Conservation (phyloP, 2,888 invertebrate genomes). For the Pristionchus fissidentatus region DNA sequence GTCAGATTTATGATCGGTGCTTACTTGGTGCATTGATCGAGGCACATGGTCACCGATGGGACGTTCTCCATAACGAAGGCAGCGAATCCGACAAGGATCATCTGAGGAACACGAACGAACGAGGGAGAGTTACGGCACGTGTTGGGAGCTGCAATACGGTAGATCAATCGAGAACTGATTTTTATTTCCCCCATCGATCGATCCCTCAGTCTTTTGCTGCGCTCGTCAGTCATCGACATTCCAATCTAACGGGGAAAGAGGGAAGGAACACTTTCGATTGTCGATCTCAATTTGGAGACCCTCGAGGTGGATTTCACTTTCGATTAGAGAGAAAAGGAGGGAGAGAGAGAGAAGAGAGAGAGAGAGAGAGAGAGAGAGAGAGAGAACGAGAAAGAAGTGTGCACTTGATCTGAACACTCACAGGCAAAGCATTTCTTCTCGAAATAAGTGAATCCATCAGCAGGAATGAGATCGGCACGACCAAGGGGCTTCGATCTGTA, state of each 20-base stretch:
- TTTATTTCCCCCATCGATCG: not conserved
- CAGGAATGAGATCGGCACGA: conserved; percentile 67
- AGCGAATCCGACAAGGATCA: conserved; percentile 75
- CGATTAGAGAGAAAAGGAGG: not conserved
- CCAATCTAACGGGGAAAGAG: conserved; percentile 16
- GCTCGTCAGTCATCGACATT: not conserved
- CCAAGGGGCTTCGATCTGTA: conserved; percentile 70
- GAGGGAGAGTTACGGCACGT: conserved; percentile 74
- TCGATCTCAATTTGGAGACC: not conserved
- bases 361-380: not conserved
- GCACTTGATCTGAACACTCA: conserved; percentile 52
- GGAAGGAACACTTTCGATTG: not conserved
- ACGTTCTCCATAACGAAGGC: conserved; percentile 76
- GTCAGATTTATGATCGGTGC: too few species aligned
- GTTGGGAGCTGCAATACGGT: conserved; percentile 66
- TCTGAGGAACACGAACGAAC: conserved; percentile 75
- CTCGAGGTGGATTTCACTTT: conserved; percentile 25
- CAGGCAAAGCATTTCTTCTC: conserved; percentile 76
- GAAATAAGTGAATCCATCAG: conserved; percentile 71
- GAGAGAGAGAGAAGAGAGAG: not conserved
- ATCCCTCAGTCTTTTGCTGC: not conserved
- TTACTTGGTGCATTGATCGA: conserved; percentile 74
- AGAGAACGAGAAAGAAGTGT: not conserved
- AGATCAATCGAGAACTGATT: not conserved
- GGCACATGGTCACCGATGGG: conserved; percentile 74